phyloP scores from a whole-genome alignment of 2,113 vertebrate genomes.

The Dasyurus viverrinus region DNA sequence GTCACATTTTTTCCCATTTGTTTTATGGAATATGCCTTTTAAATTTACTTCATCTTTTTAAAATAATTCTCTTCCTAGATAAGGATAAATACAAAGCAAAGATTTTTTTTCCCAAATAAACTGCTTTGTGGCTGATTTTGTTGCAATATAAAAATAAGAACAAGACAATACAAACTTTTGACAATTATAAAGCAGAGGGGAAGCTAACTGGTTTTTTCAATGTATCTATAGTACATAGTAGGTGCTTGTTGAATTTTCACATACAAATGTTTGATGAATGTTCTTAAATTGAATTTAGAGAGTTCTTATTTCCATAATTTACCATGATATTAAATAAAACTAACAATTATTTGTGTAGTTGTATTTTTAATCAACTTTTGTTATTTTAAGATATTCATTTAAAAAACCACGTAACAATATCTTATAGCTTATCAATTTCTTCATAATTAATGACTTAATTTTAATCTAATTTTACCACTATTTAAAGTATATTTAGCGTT shows the following conservation, averaged over 20 bases:
- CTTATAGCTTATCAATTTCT: constrained; percentile 46
- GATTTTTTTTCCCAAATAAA: background rate
- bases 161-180: background rate
- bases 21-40: background rate
- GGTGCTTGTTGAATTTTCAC: background rate
- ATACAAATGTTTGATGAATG: background rate
- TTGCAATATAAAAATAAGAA: background rate
- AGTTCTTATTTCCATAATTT: background rate
- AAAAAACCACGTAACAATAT: constrained; percentile 8
- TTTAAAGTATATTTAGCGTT: constrained; percentile 40
- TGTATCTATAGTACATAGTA: background rate
- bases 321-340: background rate
- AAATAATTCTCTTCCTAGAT: background rate
- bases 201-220: background rate
- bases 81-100: background rate
- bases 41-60: background rate
- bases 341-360: background rate
- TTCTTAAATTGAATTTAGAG: background rate
- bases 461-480: constrained; percentile 6
- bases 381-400: constrained; percentile 2
- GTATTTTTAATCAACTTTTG: constrained; percentile 9
- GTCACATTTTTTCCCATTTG: background rate
- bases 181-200: background rate
- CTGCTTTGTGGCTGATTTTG: background rate
- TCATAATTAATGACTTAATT: constrained; percentile 19